Evolutionary conservation across 1,140 invertebrate genomes (phyloP).

Genomic region (Aphis craccivora): DNA sequence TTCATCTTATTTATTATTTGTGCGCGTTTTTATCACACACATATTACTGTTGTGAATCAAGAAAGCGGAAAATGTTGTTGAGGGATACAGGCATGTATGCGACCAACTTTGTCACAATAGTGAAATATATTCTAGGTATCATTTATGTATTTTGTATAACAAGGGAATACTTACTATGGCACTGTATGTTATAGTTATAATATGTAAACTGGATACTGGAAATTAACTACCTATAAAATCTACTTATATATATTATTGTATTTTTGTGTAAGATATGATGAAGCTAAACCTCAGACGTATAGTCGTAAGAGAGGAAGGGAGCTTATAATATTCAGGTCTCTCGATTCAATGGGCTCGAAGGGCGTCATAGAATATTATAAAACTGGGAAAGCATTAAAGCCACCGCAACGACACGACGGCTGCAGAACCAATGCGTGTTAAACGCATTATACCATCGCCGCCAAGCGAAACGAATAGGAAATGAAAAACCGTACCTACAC

Average conservation of each 20-base stretch:
- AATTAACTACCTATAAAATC: background rate
- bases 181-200: too few species aligned
- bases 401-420: background rate
- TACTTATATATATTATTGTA: background rate
- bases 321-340: slow-evolving; percentile 1
- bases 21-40: background rate
- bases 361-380: background rate
- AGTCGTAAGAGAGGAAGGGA: background rate
- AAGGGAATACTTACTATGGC: too few species aligned
- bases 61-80: background rate
- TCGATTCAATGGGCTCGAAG: background rate
- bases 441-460: background rate
- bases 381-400: background rate
- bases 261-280: background rate
- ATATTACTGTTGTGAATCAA: background rate
- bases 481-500: background rate
- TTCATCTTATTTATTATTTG: background rate
- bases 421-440: background rate
- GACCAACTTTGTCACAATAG: too few species aligned
- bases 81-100: too few species aligned
- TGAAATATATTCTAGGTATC: background rate
- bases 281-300: background rate
- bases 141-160: background rate
- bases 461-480: background rate
- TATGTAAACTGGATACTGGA: background rate